phyloP scores from a whole-genome alignment of 2,888 invertebrate species.

The Epinotia nisella region DNA sequence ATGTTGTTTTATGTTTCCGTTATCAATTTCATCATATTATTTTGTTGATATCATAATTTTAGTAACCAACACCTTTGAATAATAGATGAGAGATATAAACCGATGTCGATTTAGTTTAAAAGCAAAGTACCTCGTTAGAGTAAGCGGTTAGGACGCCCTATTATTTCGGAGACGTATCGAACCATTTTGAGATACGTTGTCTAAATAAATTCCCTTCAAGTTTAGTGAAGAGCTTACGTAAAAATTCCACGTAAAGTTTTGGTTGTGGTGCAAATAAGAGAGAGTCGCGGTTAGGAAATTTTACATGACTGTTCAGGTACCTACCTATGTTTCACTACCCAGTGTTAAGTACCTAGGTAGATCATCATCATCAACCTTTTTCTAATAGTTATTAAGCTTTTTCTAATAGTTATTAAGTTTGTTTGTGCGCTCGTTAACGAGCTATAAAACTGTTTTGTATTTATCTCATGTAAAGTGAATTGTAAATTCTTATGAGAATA shows the following conservation, averaged over 20 bases:
- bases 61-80: not conserved
- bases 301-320: not conserved
- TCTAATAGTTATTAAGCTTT: too few species aligned
- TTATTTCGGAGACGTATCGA: constrained; percentile 54
- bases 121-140: constrained; percentile 26
- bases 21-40: too few species aligned
- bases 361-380: too few species aligned
- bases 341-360: too few species aligned
- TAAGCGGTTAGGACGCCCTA: constrained; percentile 37
- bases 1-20: constrained; percentile 1
- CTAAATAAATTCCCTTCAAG: constrained; percentile 72
- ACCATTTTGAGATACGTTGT: constrained; percentile 63
- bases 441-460: too few species aligned
- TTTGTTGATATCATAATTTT: too few species aligned
- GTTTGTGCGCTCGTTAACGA: too few species aligned
- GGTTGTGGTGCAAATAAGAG: constrained; percentile 50
- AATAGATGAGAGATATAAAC: not conserved
- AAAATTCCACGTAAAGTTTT: constrained; percentile 80
- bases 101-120: constrained; percentile 33
- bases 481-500: too few species aligned
- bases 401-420: too few species aligned
- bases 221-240: constrained; percentile 75
- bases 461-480: too few species aligned
- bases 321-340: too few species aligned
- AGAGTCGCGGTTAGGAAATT: constrained; percentile 17